phyloP scores from a whole-genome alignment of 2,113 vertebrate genomes.

The Plectropomus leopardus region DNA sequence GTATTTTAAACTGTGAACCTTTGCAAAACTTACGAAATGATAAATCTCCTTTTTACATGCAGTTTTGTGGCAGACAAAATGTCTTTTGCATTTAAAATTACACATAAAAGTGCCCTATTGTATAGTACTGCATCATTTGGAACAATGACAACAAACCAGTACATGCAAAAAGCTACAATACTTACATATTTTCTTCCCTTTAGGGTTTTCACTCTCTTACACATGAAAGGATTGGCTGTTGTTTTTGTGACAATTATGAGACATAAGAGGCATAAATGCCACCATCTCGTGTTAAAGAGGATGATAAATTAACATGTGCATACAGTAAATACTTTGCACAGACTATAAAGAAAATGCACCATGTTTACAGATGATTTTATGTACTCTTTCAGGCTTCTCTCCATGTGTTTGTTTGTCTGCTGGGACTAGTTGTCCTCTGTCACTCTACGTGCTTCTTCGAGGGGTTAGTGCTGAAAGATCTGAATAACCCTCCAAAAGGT shows the following conservation, averaged over 20 bases:
- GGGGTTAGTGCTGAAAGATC: conserved; percentile 26
- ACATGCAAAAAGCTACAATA: neutral
- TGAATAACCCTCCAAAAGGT: conserved; percentile 54
- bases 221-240: neutral
- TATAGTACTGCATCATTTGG: neutral
- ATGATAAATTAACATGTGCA: neutral
- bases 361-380: neutral
- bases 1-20: neutral
- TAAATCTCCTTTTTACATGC: neutral
- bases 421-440: conserved; percentile 61
- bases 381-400: conserved; percentile 49
- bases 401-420: conserved; percentile 48
- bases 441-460: conserved; percentile 40
- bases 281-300: neutral
- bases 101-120: neutral
- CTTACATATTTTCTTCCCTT: neutral
- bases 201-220: neutral
- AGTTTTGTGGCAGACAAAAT: neutral
- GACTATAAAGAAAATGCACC: neutral
- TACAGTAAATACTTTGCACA: neutral
- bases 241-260: neutral
- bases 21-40: neutral
- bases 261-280: neutral
- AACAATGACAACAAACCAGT: neutral
- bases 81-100: neutral